Evolutionary conservation across 1,140 invertebrate species (phyloP).

Genomic region (Microplitis demolitor): DNA sequence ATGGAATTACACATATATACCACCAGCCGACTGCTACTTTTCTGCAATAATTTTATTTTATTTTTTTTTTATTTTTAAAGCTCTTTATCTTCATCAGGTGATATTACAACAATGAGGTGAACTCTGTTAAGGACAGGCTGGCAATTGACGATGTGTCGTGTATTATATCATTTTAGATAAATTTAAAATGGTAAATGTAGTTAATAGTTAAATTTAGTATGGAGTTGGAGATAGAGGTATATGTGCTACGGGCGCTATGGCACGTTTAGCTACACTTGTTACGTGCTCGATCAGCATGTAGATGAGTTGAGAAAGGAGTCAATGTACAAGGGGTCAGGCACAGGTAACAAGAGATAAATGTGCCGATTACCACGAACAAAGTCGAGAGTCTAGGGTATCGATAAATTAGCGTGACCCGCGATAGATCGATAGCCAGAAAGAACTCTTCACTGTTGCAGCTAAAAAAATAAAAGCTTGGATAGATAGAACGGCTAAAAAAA

Average conservation of each 20-base stretch:
- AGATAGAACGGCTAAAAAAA: too few relatives aligned
- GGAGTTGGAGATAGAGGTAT: too few relatives aligned
- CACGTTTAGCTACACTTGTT: too few relatives aligned
- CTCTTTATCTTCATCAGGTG: too few relatives aligned
- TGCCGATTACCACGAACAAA: conserved; percentile 20
- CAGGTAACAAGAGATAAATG: conserved; percentile 18
- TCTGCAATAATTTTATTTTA: neutral
- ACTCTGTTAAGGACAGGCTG: too few relatives aligned
- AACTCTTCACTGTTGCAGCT: neutral
- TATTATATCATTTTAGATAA: too few relatives aligned
- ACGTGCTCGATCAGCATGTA: neutral
- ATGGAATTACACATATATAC: neutral
- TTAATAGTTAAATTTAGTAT: too few relatives aligned
- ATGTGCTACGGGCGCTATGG: too few relatives aligned
- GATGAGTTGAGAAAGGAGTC: neutral
- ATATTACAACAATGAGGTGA: too few relatives aligned
- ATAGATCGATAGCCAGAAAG: conserved; percentile 4
- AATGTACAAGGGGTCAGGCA: conserved; percentile 11
- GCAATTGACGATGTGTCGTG: too few relatives aligned
- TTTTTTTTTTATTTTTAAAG: neutral
- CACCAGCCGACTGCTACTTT: neutral
- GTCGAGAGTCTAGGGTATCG: conserved; percentile 15
- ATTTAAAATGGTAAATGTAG: too few relatives aligned
- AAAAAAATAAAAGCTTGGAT: neutral
- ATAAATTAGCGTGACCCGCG: conserved; percentile 26